These are phyloP conservation scores for Cromileptes altivelis DNA, from an alignment of 2,113 vertebrate species.

Conservation along the genomic window DNA sequence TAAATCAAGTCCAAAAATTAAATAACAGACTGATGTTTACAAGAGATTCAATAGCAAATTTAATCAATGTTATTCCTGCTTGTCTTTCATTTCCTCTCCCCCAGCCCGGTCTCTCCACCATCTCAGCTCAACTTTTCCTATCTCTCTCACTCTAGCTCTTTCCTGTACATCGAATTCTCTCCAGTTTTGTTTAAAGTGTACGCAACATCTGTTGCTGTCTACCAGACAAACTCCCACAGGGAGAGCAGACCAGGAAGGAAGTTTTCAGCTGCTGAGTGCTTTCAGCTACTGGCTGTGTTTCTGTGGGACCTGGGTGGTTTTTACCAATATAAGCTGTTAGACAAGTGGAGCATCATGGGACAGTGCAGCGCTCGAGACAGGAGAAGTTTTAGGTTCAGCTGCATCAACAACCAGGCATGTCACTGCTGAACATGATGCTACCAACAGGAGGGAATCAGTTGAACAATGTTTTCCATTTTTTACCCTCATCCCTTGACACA, in stretches of 20 bases:
- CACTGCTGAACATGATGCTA: background rate
- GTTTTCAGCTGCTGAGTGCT: constrained; percentile 37
- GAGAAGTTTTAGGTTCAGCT: background rate
- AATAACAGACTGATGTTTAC: background rate
- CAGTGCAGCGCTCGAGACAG: too few relatives aligned
- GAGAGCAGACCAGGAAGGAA: constrained; percentile 28
- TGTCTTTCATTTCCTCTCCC: background rate
- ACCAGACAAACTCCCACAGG: constrained; percentile 33
- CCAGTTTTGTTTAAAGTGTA: constrained; percentile 18
- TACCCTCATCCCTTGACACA: background rate
- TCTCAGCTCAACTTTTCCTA: background rate
- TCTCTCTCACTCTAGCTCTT: background rate
- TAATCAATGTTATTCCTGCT: background rate
- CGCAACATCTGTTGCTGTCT: constrained; percentile 48
- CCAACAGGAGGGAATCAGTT: background rate
- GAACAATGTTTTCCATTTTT: background rate
- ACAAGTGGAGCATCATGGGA: constrained; percentile 20
- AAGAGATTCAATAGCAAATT: background rate
- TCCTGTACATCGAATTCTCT: background rate
- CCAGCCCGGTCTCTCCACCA: background rate
- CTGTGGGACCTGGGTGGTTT: constrained; percentile 15
- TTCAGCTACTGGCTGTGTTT: constrained; percentile 32
- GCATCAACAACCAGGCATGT: background rate
- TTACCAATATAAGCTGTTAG: background rate
- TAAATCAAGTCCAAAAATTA: background rate